phyloP scores from a whole-genome alignment of 1,140 invertebrate genomes.

The Drosophila setifemur region DNA sequence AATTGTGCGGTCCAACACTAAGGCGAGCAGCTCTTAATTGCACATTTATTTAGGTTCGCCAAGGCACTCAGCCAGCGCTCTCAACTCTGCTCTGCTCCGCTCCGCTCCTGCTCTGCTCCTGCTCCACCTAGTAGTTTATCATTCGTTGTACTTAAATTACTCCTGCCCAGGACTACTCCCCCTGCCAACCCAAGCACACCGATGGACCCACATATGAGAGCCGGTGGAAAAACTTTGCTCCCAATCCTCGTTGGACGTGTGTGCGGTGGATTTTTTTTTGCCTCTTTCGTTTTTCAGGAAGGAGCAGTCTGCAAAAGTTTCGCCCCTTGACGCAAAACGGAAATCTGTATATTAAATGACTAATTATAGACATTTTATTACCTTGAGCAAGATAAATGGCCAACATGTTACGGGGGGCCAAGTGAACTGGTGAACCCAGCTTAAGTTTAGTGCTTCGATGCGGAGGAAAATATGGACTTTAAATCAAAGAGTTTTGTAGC shows the following conservation, averaged over 20 bases:
- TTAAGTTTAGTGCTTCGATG: neutral
- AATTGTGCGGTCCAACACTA: slow-evolving; percentile 76
- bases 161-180: slow-evolving; percentile 25
- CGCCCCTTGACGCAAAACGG: slow-evolving; percentile 78
- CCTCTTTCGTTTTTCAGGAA: slow-evolving; percentile 30
- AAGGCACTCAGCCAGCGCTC: slow-evolving; percentile 23
- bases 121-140: slow-evolving; percentile 78
- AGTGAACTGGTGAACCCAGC: slow-evolving; percentile 27
- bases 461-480: neutral
- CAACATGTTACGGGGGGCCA: slow-evolving; percentile 43
- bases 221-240: slow-evolving; percentile 55
- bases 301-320: slow-evolving; percentile 59
- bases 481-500: neutral
- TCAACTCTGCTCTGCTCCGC: slow-evolving; percentile 16
- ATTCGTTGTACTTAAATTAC: slow-evolving; percentile 76
- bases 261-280: slow-evolving; percentile 19
- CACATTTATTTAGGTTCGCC: slow-evolving; percentile 80
- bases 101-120: neutral
- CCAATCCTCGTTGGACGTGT: slow-evolving; percentile 40
- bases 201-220: slow-evolving; percentile 4
- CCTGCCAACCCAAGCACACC: slow-evolving; percentile 7
- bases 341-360: slow-evolving; percentile 81
- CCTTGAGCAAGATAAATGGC: slow-evolving; percentile 79
- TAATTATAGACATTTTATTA: slow-evolving; percentile 81
- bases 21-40: slow-evolving; percentile 79